Conservation (phyloP, 2,113 vertebrate species). For the Uria aalge region DNA sequence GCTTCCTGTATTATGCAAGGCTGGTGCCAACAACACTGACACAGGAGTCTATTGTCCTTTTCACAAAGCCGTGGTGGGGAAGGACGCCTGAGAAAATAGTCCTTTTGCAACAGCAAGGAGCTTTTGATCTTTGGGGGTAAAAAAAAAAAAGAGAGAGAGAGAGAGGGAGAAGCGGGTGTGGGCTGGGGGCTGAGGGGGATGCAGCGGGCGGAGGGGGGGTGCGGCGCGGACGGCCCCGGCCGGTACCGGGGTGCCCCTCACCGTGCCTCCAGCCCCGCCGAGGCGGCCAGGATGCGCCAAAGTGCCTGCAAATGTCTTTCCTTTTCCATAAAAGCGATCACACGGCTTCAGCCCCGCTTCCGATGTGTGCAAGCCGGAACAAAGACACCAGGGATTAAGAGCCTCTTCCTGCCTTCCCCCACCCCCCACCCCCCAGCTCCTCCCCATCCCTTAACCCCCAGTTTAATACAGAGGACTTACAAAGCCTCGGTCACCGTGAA, state of each 20-base stretch:
- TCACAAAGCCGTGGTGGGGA: conserved; percentile 77
- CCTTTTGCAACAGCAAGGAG: conserved; percentile 42
- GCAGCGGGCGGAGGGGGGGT: not conserved
- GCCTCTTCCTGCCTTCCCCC: not conserved
- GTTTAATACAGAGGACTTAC: not conserved
- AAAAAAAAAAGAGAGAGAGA: not conserved
- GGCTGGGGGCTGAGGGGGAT: not conserved
- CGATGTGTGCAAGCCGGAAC: not conserved
- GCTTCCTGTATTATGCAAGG: conserved; percentile 82
- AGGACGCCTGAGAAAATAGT: conserved; percentile 79
- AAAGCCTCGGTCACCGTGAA: not conserved
- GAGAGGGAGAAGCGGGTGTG: not conserved
- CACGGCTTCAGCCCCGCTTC: not conserved
- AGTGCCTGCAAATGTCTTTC: not conserved
- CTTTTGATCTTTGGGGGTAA: conserved; percentile 72
- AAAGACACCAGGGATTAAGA: not conserved
- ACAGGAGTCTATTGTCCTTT: conserved; percentile 79
- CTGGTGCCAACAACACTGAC: conserved; percentile 81
- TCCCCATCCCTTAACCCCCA: not conserved
- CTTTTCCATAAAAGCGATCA: not conserved
- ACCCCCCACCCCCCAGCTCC: no score
- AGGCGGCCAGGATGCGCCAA: not conserved
- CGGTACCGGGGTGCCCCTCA: not conserved
- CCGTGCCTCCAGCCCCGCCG: not conserved
- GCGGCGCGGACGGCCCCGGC: not conserved